Evolutionary conservation across 2,888 invertebrate species (phyloP), one percentile per base, ranked within the genome.

Genomic region (Tetragonisca angustula): DNA sequence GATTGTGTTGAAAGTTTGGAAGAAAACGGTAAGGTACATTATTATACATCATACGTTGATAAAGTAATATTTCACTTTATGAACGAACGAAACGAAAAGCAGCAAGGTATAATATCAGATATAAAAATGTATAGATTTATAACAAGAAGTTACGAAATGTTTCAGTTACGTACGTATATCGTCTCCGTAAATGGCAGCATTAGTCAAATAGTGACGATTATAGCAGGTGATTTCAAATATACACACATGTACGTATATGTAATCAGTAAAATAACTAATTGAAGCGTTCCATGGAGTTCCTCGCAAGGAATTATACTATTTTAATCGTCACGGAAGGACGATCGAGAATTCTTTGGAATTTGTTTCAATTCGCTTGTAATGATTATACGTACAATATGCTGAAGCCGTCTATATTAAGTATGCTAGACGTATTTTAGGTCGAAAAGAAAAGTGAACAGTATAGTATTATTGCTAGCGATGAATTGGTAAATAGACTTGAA

Each of bases 131-230:
- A 27, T 64, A 68, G 52, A 71, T 64, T 73, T 79, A 49, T 86
- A 78, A 80, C 73, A 49, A 81, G 71, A 67, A 82, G 72, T 84
- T 83, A 72, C 76, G 79, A 88, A 88, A 87, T 88, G 88, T 88
- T 88, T 88, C 88, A 88, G 89, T 80, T 88, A 76, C 84, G 65
- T 79, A 75, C 87, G 69, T 84, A 81, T 79, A 81, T 88, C 76
- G 77, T 80, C 54, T 72, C 89, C 71, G 69, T 88, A 85, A 84
- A 76, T 80, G 78, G 79, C 79, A 82, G 43, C 83, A 81, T 88
- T 88, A 72, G 70, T 86, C 86, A 81, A 68, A 79, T 88, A 79
- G 68, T 87, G 80, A 88, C 74, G 70, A 71, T 84, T 65, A 24
- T 88, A 83, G 21, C 88, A 88, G 87, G 89, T 88, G 88, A 88